phyloP scores from a whole-genome alignment of 2,888 invertebrate genomes.

The Caenorhabditis sulstoni region DNA sequence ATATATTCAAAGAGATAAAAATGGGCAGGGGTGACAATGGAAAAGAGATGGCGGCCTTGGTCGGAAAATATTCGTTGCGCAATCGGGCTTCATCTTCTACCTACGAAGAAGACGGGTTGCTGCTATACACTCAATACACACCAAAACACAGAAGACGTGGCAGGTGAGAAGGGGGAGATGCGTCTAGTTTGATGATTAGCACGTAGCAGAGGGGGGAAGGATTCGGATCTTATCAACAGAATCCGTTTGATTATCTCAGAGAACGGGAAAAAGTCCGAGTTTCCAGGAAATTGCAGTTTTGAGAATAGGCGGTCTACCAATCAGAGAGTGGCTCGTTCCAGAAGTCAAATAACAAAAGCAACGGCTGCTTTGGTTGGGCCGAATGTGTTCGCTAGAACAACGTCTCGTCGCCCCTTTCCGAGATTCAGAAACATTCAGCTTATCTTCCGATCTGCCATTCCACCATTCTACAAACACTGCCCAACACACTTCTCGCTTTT shows the following conservation, averaged over 20 bases:
- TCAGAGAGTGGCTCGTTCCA: too few species aligned
- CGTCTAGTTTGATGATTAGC: conserved; percentile 18
- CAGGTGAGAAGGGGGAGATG: conserved; percentile 24
- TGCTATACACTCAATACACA: conserved; percentile 19
- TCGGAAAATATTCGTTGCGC: conserved; percentile 19
- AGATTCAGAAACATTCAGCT: too few species aligned
- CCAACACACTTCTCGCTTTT: conserved; percentile 12
- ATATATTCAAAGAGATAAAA: conserved; percentile 3
- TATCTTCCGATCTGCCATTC: too few species aligned
- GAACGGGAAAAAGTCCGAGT: too few species aligned
- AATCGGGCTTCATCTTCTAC: neutral
- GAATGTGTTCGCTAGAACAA: neutral
- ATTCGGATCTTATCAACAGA: neutral
- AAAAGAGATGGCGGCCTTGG: conserved; percentile 6
- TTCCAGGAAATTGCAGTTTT: too few species aligned
- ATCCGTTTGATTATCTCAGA: neutral
- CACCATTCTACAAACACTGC: too few species aligned
- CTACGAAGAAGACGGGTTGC: conserved; percentile 7
- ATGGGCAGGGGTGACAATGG: conserved; percentile 5
- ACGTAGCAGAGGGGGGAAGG: neutral
- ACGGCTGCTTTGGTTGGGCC: too few species aligned
- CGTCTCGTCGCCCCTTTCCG: neutral
- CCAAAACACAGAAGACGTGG: conserved; percentile 35
- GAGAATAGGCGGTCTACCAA: too few species aligned
- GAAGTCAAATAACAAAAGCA: too few species aligned